Evolutionary conservation across 2,113 vertebrate species (phyloP).

Genomic region (Lampris megalopsis): DNA sequence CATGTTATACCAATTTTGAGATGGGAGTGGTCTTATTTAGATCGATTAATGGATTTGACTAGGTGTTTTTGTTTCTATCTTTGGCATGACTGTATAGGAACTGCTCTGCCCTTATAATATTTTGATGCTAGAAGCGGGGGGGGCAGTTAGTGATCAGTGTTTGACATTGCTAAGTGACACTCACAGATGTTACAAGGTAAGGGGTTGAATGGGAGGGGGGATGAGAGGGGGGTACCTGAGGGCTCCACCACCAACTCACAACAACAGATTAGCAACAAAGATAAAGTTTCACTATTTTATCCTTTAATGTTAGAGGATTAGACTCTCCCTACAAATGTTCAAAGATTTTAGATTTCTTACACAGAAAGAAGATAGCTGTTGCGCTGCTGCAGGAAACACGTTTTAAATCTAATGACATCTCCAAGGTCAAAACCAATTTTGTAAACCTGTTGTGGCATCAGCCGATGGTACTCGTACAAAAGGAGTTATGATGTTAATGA

Average conservation of each 20-base stretch:
- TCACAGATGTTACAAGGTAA: too few relatives aligned
- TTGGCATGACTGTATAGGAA: too few relatives aligned
- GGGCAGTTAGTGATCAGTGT: too few relatives aligned
- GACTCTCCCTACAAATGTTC: slow-evolving; percentile 6
- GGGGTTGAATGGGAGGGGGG: too few relatives aligned
- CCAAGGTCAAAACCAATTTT: slow-evolving; percentile 3
- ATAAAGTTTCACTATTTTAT: not conserved
- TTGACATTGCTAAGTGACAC: too few relatives aligned
- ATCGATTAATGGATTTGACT: too few relatives aligned
- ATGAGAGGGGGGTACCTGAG: too few relatives aligned
- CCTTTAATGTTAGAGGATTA: slow-evolving; percentile 9
- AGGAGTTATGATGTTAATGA: slow-evolving; percentile 7
- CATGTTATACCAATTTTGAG: too few relatives aligned
- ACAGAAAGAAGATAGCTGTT: slow-evolving; percentile 22
- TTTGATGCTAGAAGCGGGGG: too few relatives aligned
- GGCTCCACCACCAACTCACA: not conserved
- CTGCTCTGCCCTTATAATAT: too few relatives aligned
- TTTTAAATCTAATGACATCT: not conserved
- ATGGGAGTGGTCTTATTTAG: too few relatives aligned
- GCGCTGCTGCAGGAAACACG: slow-evolving; percentile 13
- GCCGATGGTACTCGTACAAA: slow-evolving; percentile 1
- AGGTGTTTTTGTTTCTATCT: too few relatives aligned
- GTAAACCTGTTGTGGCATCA: not conserved
- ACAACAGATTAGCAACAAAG: not conserved
- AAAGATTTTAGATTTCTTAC: slow-evolving; percentile 13